Evolutionary conservation across 2,888 invertebrate species (phyloP).

Genomic region (Habroteleia sp.): DNA sequence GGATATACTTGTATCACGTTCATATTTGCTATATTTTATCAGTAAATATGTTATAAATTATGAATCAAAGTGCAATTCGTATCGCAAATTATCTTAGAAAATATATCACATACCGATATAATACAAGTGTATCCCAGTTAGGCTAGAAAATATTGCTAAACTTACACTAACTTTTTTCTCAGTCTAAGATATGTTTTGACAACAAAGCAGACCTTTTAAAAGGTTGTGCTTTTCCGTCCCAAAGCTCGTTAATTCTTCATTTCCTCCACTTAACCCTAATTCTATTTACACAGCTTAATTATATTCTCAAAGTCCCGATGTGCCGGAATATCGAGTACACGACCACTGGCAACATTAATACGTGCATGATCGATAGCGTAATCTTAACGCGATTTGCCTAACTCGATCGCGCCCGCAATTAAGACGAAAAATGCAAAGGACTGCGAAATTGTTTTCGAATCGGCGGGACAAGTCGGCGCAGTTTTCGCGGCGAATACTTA

Average conservation of each 20-base stretch:
- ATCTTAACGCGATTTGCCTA: conserved; percentile 47
- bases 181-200: too few species aligned
- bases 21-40: too few species aligned
- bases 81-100: too few species aligned
- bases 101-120: too few species aligned
- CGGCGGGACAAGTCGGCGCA: background rate
- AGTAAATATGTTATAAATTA: too few species aligned
- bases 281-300: conserved; percentile 57
- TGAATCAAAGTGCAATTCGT: too few species aligned
- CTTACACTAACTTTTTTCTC: too few species aligned
- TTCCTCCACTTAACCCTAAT: conserved; percentile 61
- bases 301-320: conserved; percentile 55
- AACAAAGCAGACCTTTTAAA: conserved; percentile 12
- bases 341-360: conserved; percentile 41
- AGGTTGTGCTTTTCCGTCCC: conserved; percentile 18
- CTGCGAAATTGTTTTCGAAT: conserved; percentile 26
- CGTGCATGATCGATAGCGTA: conserved; percentile 54
- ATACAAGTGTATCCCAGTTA: too few species aligned
- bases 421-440: conserved; percentile 47
- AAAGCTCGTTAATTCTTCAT: conserved; percentile 51
- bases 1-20: too few species aligned
- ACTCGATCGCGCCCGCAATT: conserved; percentile 38
- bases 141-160: too few species aligned
- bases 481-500: conserved; percentile 34
- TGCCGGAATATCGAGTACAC: conserved; percentile 53